Evolutionary conservation across 2,113 vertebrate genomes (phyloP).

Genomic region (Anolis carolinensis): DNA sequence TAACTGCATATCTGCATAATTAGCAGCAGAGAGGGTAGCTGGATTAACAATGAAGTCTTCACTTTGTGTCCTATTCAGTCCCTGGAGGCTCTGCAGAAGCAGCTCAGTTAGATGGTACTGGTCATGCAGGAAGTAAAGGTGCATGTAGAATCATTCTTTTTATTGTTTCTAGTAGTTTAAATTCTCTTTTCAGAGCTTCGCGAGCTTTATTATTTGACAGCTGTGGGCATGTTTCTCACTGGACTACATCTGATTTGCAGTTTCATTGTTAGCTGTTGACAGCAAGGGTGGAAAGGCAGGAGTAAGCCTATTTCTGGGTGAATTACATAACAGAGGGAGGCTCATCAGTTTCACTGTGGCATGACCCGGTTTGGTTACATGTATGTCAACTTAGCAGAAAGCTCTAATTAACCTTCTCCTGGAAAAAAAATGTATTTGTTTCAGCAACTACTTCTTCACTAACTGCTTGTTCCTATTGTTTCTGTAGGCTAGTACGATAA

Average conservation of each 20-base stretch:
- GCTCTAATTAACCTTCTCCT: slow-evolving; percentile 70
- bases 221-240: slow-evolving; percentile 65
- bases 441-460: slow-evolving; percentile 49
- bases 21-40: slow-evolving; percentile 42
- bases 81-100: not conserved
- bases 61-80: not conserved
- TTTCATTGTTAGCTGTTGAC: slow-evolving; percentile 67
- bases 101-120: not conserved
- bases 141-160: slow-evolving; percentile 36
- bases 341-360: slow-evolving; percentile 43
- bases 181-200: slow-evolving; percentile 11
- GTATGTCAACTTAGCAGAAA: slow-evolving; percentile 54
- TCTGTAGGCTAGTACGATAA: slow-evolving; percentile 61
- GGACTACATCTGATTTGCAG: slow-evolving; percentile 74
- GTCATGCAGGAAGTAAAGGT: not conserved
- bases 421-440: slow-evolving; percentile 54
- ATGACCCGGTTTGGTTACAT: slow-evolving; percentile 65
- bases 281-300: slow-evolving; percentile 52
- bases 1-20: slow-evolving; percentile 60
- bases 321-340: slow-evolving; percentile 47
- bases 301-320: slow-evolving; percentile 52
- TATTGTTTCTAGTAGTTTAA: slow-evolving; percentile 43
- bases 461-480: slow-evolving; percentile 65
- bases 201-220: slow-evolving; percentile 67
- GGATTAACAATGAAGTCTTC: slow-evolving; percentile 21